Percentiles rank a stretch among this genome's conserved stretches.
phyloP scores from a whole-genome alignment of 1,140 invertebrate genomes.

The Drosophila carrolli region DNA sequence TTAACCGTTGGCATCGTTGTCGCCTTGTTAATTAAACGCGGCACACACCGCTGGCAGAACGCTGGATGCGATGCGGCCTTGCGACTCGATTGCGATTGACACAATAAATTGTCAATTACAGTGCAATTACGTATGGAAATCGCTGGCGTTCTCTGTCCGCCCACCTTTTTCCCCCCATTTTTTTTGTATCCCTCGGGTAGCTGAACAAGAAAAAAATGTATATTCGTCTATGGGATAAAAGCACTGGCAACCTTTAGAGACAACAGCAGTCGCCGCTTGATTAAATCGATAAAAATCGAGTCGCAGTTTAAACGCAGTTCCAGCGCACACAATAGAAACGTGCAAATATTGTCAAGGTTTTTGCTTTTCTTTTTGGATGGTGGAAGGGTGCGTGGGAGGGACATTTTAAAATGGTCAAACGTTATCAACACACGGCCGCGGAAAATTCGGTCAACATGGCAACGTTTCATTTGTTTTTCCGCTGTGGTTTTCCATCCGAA shows the following conservation, averaged over 20 bases:
- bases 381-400: constrained; percentile 1
- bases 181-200: constrained; percentile 1
- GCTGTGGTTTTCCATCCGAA: not conserved
- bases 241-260: not conserved
- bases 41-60: constrained; percentile 50
- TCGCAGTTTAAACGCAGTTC: constrained; percentile 69
- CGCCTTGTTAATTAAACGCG: constrained; percentile 81
- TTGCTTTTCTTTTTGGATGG: not conserved
- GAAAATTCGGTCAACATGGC: constrained; percentile 72
- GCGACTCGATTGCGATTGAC: constrained; percentile 81
- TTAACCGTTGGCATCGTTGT: constrained; percentile 67
- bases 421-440: constrained; percentile 55
- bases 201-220: constrained; percentile 21
- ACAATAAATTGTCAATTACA: constrained; percentile 83
- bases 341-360: constrained; percentile 62
- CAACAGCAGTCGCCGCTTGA: constrained; percentile 58
- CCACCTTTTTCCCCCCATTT: not conserved
- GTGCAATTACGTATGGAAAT: constrained; percentile 83
- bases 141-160: constrained; percentile 32
- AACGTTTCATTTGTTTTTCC: constrained; percentile 2
- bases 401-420: constrained; percentile 59
- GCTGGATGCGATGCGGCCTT: constrained; percentile 61
- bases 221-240: constrained; percentile 8
- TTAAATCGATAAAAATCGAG: constrained; percentile 82
- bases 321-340: constrained; percentile 73